Evolutionary conservation across 1,140 invertebrate species (phyloP).

Genomic region (Grapholita molesta): DNA sequence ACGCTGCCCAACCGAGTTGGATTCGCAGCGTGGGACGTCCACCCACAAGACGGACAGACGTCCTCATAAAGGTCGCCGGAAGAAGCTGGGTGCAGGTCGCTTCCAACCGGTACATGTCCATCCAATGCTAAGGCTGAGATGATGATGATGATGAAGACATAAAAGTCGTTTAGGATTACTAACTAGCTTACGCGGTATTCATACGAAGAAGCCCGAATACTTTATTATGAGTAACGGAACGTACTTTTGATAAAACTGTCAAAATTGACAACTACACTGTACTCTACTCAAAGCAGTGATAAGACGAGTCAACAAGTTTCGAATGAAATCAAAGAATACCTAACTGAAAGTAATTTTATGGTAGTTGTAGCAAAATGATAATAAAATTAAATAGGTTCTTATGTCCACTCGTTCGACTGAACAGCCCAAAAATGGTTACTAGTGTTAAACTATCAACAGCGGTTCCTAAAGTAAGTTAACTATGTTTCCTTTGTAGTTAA

Average conservation of each 20-base stretch:
- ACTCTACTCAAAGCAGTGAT: background rate
- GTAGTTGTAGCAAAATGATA: constrained; percentile 24
- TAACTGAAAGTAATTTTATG: background rate
- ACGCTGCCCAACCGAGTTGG: too few species aligned
- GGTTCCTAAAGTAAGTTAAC: constrained; percentile 29
- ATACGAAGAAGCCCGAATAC: too few species aligned
- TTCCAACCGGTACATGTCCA: too few species aligned
- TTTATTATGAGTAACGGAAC: background rate
- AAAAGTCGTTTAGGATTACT: too few species aligned
- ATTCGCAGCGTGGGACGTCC: too few species aligned
- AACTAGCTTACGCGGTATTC: too few species aligned
- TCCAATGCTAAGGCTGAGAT: too few species aligned
- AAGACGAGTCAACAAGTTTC: background rate
- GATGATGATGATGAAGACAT: too few species aligned
- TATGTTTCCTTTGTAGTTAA: background rate
- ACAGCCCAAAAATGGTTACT: constrained; percentile 12
- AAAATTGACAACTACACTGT: background rate
- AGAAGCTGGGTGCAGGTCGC: too few species aligned
- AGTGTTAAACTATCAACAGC: constrained; percentile 26
- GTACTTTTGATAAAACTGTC: background rate
- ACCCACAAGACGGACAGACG: too few species aligned
- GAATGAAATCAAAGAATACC: background rate
- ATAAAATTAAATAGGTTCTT: constrained; percentile 25
- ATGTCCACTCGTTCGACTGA: constrained; percentile 20
- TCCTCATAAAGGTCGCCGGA: too few species aligned